These are phyloP conservation scores for Antidorcas marsupialis DNA, from an alignment of 2,113 vertebrate species.

Conservation along the genomic window DNA sequence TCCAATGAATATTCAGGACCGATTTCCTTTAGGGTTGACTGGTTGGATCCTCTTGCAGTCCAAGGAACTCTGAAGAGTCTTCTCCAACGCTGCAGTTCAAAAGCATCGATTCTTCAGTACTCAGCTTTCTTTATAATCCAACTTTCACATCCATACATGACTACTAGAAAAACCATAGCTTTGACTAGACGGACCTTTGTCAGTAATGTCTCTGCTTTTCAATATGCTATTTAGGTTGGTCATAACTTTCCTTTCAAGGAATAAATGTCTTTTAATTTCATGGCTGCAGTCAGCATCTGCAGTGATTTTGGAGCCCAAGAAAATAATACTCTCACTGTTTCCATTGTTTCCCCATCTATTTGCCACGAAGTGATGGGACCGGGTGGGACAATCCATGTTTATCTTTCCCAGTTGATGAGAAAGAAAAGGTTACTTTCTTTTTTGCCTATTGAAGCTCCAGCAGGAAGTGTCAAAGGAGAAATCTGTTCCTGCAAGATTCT, in stretches of 20 bases:
- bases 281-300: not conserved
- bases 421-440: not conserved
- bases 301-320: not conserved
- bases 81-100: not conserved
- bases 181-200: not conserved
- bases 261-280: not conserved
- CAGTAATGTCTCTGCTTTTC: not conserved
- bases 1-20: not conserved
- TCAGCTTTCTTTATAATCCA: not conserved
- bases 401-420: not conserved
- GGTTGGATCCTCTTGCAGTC: not conserved
- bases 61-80: not conserved
- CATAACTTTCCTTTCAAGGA: not conserved
- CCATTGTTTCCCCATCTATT: not conserved
- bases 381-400: not conserved
- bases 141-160: not conserved
- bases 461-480: conserved; percentile 50
- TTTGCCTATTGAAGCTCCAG: not conserved
- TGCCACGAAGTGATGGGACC: not conserved
- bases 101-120: not conserved
- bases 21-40: not conserved
- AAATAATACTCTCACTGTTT: not conserved
- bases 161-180: not conserved
- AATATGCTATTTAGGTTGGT: not conserved
- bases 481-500: conserved; percentile 52